Conservation (phyloP, 2,888 invertebrate species). For the Cephalotes varians region DNA sequence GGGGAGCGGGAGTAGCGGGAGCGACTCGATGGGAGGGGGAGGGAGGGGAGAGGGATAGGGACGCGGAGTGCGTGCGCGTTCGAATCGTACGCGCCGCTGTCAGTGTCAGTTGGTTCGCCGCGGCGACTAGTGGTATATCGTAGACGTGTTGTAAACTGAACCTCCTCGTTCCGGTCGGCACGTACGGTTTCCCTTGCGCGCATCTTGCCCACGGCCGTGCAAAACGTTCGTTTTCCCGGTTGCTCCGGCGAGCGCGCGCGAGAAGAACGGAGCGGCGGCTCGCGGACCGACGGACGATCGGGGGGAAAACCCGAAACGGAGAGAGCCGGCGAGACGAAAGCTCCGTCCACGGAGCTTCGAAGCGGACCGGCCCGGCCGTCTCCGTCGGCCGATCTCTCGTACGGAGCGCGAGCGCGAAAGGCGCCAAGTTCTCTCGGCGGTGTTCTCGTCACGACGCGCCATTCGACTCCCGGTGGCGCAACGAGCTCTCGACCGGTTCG, state of each 20-base stretch:
- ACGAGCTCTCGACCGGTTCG: neutral
- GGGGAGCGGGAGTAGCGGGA: conserved; percentile 9
- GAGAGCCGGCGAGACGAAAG: conserved; percentile 63
- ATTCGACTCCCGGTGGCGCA: conserved; percentile 13
- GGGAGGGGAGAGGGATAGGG: conserved; percentile 36
- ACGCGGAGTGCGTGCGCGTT: conserved; percentile 81
- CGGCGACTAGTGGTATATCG: conserved; percentile 76
- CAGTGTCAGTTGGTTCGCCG: conserved; percentile 83
- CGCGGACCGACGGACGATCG: conserved; percentile 25
- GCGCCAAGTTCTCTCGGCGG: neutral
- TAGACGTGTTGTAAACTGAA: conserved; percentile 65
- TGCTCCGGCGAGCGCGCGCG: conserved; percentile 30
- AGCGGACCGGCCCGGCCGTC: too few relatives aligned
- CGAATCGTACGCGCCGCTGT: conserved; percentile 76
- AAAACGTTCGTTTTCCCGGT: conserved; percentile 1
- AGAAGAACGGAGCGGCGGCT: conserved; percentile 38
- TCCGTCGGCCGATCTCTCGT: neutral
- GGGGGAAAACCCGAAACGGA: conserved; percentile 3
- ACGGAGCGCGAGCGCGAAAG: neutral
- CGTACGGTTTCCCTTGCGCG: neutral
- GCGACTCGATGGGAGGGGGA: conserved; percentile 35
- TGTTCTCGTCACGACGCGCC: neutral
- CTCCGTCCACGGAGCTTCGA: too few relatives aligned
- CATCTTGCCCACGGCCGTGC: neutral
- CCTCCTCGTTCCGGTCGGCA: conserved; percentile 36